phyloP scores from a whole-genome alignment of 2,113 vertebrate genomes.

The Dipodomys stephensi region DNA sequence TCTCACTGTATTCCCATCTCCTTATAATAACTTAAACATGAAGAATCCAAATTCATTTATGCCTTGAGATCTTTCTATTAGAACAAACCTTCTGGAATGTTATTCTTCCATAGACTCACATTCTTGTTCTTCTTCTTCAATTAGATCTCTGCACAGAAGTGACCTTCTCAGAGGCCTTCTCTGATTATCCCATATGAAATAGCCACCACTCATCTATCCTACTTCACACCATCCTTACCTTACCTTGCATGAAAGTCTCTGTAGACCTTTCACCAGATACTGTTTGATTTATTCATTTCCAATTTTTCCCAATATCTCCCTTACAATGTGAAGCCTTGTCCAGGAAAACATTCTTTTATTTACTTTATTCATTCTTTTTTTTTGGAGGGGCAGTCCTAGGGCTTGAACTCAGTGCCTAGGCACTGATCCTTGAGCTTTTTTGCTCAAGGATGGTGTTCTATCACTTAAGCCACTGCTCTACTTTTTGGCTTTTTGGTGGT shows the following conservation, averaged over 20 bases:
- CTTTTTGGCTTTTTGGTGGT: too few species aligned
- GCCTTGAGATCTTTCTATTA: background rate
- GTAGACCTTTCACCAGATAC: background rate
- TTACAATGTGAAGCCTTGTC: background rate
- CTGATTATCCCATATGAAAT: background rate
- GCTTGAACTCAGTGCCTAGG: too few species aligned
- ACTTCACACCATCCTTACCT: background rate
- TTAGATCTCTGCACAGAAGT: background rate
- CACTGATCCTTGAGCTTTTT: too few species aligned
- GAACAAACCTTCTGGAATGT: background rate
- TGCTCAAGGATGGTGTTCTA: too few species aligned
- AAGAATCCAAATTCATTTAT: background rate
- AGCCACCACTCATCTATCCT: background rate
- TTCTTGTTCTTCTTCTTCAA: background rate
- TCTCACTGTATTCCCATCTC: background rate
- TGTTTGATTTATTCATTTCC: slow-evolving; percentile 21
- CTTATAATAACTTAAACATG: background rate
- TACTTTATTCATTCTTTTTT: too few species aligned
- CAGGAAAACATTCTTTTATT: background rate
- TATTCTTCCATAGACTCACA: background rate
- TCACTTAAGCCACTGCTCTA: too few species aligned
- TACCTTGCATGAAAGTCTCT: slow-evolving; percentile 24
- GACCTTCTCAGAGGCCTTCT: background rate
- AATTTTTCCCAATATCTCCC: background rate
- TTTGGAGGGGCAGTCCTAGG: too few species aligned